Base-by-base conservation (phyloP, 1,140 invertebrate species). In the Brevipalpus yothersi region DNA sequence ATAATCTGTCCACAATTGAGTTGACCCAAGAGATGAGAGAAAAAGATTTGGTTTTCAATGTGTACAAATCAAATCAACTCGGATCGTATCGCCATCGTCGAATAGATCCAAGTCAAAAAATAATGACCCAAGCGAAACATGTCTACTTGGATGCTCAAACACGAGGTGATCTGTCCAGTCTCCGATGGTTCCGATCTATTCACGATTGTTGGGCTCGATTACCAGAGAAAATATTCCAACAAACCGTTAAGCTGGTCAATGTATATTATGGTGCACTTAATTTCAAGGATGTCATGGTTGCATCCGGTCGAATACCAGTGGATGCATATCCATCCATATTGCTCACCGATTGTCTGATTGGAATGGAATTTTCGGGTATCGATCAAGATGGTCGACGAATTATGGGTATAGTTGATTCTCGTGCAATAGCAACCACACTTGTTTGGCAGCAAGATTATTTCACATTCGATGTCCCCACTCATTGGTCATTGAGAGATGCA, bases 341-440 rank as follows among this genome's bases (percentile, higher is more conserved):
- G 10, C 10, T 15, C 19, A 15, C n/a, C 15, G 40, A 58, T 17
- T 47, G 55, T 58, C 19, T 73, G 31, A 68, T 67, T 57, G 67
- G 92, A 61, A 75, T 95, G 65, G 92, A 97, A 71, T 95, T 92
- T 68, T 79, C 86, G 58, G 90, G 90, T 0, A 40, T 21, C 15
- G 76, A 84, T 64, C 76, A 85, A 63, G 39, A 57, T 40, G 90
- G 89, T n/a, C 73, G 75, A 53, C 76, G 87, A 61, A 82, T 95
- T 0, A 95, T 96, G 90, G 92, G 91, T 60, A 83, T 94, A 76
- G 79, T 94, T 1, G 78, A 81, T n/a, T 85, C 87, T 8, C 79
- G 82, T 67, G 87, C 86, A 56, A 72, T 96, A 53, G 92, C 92
- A 7, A 94, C 89, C 4, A 81, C 81, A 21, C 82, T 94, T 19